Base-by-base conservation (phyloP, 2,113 vertebrate genomes). In the Emydura subglobosa region DNA sequence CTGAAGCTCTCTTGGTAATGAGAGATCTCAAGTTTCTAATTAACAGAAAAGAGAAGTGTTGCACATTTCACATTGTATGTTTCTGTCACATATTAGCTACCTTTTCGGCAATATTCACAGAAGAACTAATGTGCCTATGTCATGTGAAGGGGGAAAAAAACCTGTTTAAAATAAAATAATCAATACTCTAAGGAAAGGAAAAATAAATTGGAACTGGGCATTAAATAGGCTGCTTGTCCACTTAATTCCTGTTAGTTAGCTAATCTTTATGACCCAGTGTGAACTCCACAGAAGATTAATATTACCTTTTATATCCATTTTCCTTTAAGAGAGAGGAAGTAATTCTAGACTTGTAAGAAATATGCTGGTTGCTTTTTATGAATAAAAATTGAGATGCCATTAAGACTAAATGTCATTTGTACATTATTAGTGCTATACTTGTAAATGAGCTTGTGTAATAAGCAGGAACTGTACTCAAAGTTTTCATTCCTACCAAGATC, bases 1-100 rank as follows among this genome's bases (percentile, higher is more conserved):
- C 87, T 91, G 82, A 96, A 93, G 84, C 92, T 95, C 95, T 92
- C 93, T 87, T 88, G 95, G 87, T 89, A 94, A 92, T n/a, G 61
- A 90, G 92, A 76, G 39, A 47, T 51, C 55, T 89, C 59, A 49
- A 68, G 65, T 94, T 96, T 87, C 76, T 85, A 88, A 89, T 93
- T 68, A 94, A 89, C 65, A 81, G 88, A 74, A 76, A 74, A 24
- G 24, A 84, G 29, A 97, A 91, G 61, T 80, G 82, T 88, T 82
- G 44, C 3, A 82, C 39, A 65, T 89, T 93, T 96, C 76, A 89
- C 29, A 39, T 22, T 1, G 1, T 9, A 24, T 1, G 1, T 61
- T 80, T 88, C 29, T 74, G 81, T 83, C 85, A 94, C 61, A 78
- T 34, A 57, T 13, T 84, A 79, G 11, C 44, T 51, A 74, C 82